Conservation (phyloP, 2,888 invertebrate species). For the Metopia argyrocephala region DNA sequence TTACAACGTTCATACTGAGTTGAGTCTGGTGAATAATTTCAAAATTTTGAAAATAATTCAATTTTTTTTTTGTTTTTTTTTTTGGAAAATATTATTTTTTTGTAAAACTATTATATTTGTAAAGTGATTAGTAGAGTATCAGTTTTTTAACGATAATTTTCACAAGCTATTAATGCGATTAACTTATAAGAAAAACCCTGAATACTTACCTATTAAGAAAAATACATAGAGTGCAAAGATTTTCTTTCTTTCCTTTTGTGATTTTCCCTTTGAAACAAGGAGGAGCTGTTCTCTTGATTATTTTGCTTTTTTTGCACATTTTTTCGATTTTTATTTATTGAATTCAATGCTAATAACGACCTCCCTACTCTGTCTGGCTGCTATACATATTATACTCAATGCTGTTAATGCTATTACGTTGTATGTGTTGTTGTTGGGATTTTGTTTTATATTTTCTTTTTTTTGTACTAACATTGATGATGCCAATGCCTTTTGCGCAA, state of each 20-base stretch:
- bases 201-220: not conserved
- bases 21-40: no score
- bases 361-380: slow-evolving; percentile 29
- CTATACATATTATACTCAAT: not conserved
- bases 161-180: no score
- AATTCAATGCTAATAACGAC: slow-evolving; percentile 53
- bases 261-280: slow-evolving; percentile 28
- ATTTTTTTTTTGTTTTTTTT: no score
- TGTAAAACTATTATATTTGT: no score
- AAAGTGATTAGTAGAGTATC: no score
- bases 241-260: not conserved
- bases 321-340: slow-evolving; percentile 49
- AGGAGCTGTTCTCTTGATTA: slow-evolving; percentile 34
- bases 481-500: slow-evolving; percentile 65
- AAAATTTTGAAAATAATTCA: no score
- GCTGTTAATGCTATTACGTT: not conserved
- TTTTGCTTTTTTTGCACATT: not conserved
- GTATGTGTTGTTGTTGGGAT: slow-evolving; percentile 31
- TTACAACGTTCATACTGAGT: no score
- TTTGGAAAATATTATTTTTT: no score
- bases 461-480: slow-evolving; percentile 54
- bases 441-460: slow-evolving; percentile 12
- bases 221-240: not conserved
- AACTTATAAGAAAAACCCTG: no score
- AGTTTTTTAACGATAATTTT: no score